Evolutionary conservation across 2,888 invertebrate species (phyloP).

Genomic region (Drosophila paracracens): DNA sequence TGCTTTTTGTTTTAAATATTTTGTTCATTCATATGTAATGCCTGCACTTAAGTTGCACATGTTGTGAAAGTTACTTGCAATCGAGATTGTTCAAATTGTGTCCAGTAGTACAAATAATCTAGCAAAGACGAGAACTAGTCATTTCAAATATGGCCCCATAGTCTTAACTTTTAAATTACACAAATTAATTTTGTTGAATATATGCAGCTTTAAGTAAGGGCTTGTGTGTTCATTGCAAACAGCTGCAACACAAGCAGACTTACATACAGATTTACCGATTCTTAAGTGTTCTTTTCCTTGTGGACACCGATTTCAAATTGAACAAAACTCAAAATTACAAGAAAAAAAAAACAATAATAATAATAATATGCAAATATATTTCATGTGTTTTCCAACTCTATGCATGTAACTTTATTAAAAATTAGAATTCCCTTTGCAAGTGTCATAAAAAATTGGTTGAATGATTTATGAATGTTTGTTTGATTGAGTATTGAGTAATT

Average conservation of each 20-base stretch:
- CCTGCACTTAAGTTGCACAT: background rate
- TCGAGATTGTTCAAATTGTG: background rate
- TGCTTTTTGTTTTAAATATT: background rate
- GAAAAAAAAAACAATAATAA: background rate
- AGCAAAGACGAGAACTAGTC: background rate
- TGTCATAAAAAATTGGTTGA: background rate
- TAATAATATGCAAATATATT: background rate
- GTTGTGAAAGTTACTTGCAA: background rate
- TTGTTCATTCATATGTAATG: background rate
- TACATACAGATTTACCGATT: background rate
- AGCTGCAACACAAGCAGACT: background rate
- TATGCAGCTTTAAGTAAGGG: background rate
- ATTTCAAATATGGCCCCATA: background rate
- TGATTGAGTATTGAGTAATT: conserved; percentile 6
- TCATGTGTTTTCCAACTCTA: background rate
- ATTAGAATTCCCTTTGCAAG: background rate
- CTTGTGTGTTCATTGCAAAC: background rate
- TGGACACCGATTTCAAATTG: background rate
- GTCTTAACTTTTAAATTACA: background rate
- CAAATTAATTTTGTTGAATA: background rate
- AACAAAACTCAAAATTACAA: background rate
- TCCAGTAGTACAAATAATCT: background rate
- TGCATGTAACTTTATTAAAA: background rate
- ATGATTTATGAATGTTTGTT: background rate
- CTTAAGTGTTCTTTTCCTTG: background rate